Conservation (phyloP, 2,113 vertebrate genomes). For the Odontophorus gujanensis region DNA sequence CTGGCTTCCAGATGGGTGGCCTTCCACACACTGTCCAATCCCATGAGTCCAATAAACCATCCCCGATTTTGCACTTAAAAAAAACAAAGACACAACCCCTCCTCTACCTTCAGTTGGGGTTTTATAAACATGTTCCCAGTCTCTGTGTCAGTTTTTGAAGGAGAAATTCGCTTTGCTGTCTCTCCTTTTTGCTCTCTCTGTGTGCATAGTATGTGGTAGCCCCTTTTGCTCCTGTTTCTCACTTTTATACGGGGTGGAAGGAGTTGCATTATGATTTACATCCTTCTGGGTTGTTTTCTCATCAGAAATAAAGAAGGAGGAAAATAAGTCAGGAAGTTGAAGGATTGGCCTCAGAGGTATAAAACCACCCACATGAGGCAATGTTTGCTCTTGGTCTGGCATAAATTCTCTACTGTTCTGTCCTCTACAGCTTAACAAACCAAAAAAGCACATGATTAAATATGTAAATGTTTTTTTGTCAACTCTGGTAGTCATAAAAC, state of each 20-base stretch:
- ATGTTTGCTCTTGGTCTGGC: slow-evolving; percentile 63
- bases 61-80: slow-evolving; percentile 58
- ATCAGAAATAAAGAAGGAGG: slow-evolving; percentile 60
- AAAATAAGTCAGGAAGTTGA: slow-evolving; percentile 51
- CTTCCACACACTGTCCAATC: slow-evolving; percentile 46
- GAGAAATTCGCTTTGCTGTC: slow-evolving; percentile 41
- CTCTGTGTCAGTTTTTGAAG: slow-evolving; percentile 66
- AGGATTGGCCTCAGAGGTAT: slow-evolving; percentile 58
- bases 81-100: slow-evolving; percentile 62
- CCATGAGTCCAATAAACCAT: slow-evolving; percentile 64
- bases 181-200: neutral
- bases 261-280: slow-evolving; percentile 63
- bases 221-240: slow-evolving; percentile 29
- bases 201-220: neutral
- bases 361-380: slow-evolving; percentile 65
- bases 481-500: accelerated
- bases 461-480: neutral
- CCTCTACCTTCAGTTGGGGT: slow-evolving; percentile 39
- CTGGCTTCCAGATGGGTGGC: slow-evolving; percentile 85
- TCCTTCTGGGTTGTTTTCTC: slow-evolving; percentile 51
- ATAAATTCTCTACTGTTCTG: slow-evolving; percentile 48
- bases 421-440: slow-evolving; percentile 1
- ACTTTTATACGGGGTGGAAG: neutral
- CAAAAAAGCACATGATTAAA: neutral
- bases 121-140: slow-evolving; percentile 68